A percentile compares a stretch with the other conserved stretches of the same genome.
phyloP scores from a whole-genome alignment of 1,140 invertebrate species.

The Pissodes strobi region DNA sequence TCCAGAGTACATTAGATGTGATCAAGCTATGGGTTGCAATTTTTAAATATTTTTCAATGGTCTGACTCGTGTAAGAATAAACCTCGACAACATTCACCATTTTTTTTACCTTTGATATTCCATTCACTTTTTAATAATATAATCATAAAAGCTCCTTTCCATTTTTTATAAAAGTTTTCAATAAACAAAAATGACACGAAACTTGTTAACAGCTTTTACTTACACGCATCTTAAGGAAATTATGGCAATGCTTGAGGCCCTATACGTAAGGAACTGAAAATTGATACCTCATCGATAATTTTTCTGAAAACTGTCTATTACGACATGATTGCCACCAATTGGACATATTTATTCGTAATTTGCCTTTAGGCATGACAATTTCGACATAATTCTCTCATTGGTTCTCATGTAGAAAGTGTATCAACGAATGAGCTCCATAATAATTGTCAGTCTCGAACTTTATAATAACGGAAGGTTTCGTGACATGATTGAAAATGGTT shows the following conservation, averaged over 20 bases:
- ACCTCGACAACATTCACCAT: no score
- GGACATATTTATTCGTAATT: conserved; percentile 10
- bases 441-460: no score
- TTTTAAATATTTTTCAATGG: no score
- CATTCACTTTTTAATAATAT: no score
- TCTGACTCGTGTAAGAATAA: no score
- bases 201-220: conserved; percentile 11
- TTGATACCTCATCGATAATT: conserved; percentile 20
- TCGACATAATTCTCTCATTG: background rate
- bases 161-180: no score
- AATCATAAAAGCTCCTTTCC: no score
- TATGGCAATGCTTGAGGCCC: conserved; percentile 1
- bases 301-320: conserved; percentile 18
- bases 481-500: no score
- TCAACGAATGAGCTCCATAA: background rate
- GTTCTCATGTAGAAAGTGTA: conserved; percentile 15
- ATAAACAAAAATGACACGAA: background rate
- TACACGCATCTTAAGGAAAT: background rate
- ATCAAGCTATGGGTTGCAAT: no score
- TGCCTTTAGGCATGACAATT: background rate
- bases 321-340: conserved; percentile 11
- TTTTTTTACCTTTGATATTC: no score
- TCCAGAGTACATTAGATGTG: no score
- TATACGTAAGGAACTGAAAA: conserved; percentile 4
- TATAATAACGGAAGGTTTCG: no score